These are phyloP conservation scores for Anseranas semipalmata DNA, from an alignment of 2,113 vertebrate genomes.

Conservation along the genomic window DNA sequence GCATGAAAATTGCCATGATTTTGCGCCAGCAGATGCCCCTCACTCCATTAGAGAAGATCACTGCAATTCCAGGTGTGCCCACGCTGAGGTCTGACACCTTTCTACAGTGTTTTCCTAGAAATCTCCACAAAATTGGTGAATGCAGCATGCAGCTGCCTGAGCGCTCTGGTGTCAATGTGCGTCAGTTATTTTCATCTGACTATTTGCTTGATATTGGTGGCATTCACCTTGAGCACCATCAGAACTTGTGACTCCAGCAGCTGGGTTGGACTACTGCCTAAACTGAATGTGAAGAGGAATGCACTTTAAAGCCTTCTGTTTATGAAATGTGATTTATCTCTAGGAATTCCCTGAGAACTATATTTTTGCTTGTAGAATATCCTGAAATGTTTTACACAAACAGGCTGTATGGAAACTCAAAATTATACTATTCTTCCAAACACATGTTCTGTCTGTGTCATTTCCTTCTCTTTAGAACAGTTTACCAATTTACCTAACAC, in stretches of 20 bases:
- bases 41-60: background rate
- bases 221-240: background rate
- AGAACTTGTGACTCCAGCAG: background rate
- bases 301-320: background rate
- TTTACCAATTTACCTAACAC: background rate
- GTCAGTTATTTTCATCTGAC: background rate
- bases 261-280: background rate
- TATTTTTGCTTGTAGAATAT: slow-evolving; percentile 22
- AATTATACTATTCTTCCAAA: slow-evolving; percentile 63
- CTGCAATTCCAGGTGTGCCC: rapidly evolving
- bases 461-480: background rate
- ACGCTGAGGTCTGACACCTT: background rate
- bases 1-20: background rate
- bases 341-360: slow-evolving; percentile 5
- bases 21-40: background rate
- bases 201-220: background rate
- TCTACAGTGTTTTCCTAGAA: background rate
- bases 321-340: background rate
- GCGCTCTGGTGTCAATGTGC: background rate
- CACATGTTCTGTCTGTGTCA: background rate
- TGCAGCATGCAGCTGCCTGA: background rate
- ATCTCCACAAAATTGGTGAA: background rate
- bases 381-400: background rate
- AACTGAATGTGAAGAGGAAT: background rate
- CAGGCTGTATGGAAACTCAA: slow-evolving; percentile 34